Evolutionary conservation across 1,140 invertebrate genomes (phyloP), one percentile per base, ranked within the genome.

Genomic region (Chelonus insularis): DNA sequence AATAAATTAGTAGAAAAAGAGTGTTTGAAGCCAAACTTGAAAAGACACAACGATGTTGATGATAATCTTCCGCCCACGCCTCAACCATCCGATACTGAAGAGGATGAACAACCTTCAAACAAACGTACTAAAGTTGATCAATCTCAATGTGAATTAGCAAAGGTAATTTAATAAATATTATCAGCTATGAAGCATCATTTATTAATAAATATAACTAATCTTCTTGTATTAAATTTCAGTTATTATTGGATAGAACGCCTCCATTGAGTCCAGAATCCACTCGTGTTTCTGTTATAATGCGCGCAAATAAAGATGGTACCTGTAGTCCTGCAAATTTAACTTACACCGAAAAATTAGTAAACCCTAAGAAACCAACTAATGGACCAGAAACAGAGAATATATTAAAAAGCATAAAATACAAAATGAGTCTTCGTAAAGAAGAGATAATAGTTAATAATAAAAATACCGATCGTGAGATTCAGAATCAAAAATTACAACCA

Each of bases 381-480:
- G n/a, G n/a, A n/a, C n/a, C 57, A 23, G 78, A 84, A 25, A 72
- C 82, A 14, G 76, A 80, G 65, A 91, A 91, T 74, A 86, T 91
- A 16, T 75, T 91, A 34, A 90, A 89, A 72, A 87, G 85, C 59
- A 78, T 91, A 8, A 91, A 92, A 69, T 91, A 89, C 73, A 92
- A 92, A 80, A 90, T 92, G 88, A 89, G 88, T 66, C 76, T 84
- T 12, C 81, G 83, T 5, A 86, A 86, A 59, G 85, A 86, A 58
- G 77, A 85, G 67, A 86, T 86, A 50, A 86, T 88, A 56, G 82
- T 86, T 0, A 83, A 82, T 62, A 83, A 71, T 65, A 83, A 86
- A 68, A 82, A 84, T 56, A 86, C 82, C 2, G 81, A 83, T 43
- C 78, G 82, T 45, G 81, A 84, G 39, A 56, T 34, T 16, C 34